These are phyloP conservation scores for Halocaridina rubra DNA, from an alignment of 2,888 invertebrate genomes.

Conservation along the genomic window DNA sequence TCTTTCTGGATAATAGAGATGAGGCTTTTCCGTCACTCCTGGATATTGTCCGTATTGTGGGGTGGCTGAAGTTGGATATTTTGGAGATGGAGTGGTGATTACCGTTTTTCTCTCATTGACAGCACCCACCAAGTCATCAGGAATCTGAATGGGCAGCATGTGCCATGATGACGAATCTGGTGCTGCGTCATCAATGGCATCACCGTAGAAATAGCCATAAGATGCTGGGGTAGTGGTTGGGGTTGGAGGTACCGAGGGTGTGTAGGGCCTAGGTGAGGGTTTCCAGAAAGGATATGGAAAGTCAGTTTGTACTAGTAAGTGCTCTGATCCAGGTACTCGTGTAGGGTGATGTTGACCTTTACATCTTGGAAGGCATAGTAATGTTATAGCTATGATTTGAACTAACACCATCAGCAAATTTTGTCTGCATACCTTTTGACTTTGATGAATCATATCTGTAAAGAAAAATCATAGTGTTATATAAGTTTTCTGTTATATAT, in stretches of 20 bases:
- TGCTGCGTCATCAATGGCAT: not conserved
- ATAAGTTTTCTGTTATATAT: not conserved
- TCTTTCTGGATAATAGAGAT: slow-evolving; percentile 19
- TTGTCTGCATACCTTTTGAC: not conserved
- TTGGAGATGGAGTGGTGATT: not conserved
- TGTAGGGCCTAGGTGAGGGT: not conserved
- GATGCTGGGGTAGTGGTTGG: not conserved
- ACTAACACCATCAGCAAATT: not conserved
- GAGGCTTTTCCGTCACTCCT: slow-evolving; percentile 7
- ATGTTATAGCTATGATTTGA: not conserved
- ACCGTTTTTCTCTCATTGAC: not conserved
- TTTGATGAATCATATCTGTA: not conserved
- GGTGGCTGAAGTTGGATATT: not conserved
- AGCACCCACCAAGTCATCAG: slow-evolving; percentile 29
- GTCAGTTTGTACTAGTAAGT: not conserved
- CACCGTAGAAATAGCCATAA: slow-evolving; percentile 33
- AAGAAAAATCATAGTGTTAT: not conserved
- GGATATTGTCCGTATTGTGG: slow-evolving; percentile 38
- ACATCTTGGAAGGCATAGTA: not conserved
- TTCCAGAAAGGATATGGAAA: slow-evolving; percentile 37
- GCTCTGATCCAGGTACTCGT: slow-evolving; percentile 20
- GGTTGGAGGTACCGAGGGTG: not conserved
- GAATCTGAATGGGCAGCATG: slow-evolving; percentile 38
- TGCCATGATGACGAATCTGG: slow-evolving; percentile 16
- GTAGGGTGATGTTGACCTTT: not conserved